Base-by-base conservation (phyloP, 2,888 invertebrate genomes). In the Noctua janthe region DNA sequence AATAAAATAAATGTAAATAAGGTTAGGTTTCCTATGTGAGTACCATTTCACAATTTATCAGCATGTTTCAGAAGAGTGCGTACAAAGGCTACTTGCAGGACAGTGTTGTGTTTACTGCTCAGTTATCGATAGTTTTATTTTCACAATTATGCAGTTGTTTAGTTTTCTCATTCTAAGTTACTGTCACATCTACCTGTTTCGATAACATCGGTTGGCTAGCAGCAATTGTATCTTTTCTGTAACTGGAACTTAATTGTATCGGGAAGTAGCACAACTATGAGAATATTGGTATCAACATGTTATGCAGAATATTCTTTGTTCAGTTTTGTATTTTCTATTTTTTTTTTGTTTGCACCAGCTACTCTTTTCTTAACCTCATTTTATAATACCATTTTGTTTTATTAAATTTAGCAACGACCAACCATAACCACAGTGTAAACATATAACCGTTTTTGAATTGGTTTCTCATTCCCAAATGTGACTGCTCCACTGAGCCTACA, bases 21-120 rank as follows among this genome's bases (percentile, higher is more conserved):
- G n/a, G 49, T 62, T 54, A 54, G 2, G 11, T 59, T 35, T 51
- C 35, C 0, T 78, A 56, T n/a, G 20, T 71, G 15, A 39, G 15
- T 66, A 43, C 20, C 2, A 59, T 83, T 74, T 66, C 49, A 29
- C 2, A 59, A 77, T 74, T 77, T 87, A 67, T 77, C 23, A 5
- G 1, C 29, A 23, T 39, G 59, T n/a, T 35, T 51, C 35, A 73
- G n/a, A n/a, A 66, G 62, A 72, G 54, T 8, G 35, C 49, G 47
- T 39, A 67, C 29, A 62, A 69, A 51, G 15, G n/a, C 43, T 71
- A 66, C 70, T 73, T 71, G 13, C n/a, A 47, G 15, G 20, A n/a
- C 69, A 87, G 74, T 73, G 71, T 7, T 71, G 39, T 66, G 6
- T n/a, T 56, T 1, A 43, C 35, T 54, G 43, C 47, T 66, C 4